phyloP scores from a whole-genome alignment of 2,113 vertebrate genomes.

The Sapayoa aenigma region DNA sequence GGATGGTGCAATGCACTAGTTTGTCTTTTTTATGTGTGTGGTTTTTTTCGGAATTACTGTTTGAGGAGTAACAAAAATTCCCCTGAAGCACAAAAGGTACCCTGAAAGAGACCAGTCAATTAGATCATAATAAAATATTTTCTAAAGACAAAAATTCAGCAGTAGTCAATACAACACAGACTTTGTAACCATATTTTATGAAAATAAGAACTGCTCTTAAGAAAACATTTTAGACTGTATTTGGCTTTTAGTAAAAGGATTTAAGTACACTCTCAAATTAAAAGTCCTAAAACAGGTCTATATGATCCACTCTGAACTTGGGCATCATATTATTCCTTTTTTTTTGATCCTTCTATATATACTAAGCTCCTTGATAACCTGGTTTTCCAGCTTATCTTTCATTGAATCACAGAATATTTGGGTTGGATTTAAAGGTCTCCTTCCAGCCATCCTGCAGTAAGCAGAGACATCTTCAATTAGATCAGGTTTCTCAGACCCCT shows the following conservation, averaged over 20 bases:
- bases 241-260: neutral
- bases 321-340: neutral
- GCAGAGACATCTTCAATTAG: neutral
- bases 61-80: constrained; percentile 9
- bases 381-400: neutral
- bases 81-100: neutral
- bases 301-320: neutral
- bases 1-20: constrained; percentile 23
- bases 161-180: neutral
- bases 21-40: neutral
- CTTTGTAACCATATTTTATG: neutral
- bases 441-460: neutral
- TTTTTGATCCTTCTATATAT: neutral
- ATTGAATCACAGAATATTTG: neutral
- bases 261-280: neutral
- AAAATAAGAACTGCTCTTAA: neutral
- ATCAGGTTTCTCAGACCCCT: neutral
- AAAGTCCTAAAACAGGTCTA: neutral
- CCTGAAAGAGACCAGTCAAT: neutral
- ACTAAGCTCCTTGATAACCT: neutral
- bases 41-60: neutral
- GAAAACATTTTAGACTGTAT: neutral
- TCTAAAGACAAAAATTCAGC: neutral
- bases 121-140: neutral
- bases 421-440: neutral